A percentile compares a stretch with the other conserved stretches of the same genome.
Conservation (phyloP, 2,888 invertebrate species). For the Cabera pusaria region DNA sequence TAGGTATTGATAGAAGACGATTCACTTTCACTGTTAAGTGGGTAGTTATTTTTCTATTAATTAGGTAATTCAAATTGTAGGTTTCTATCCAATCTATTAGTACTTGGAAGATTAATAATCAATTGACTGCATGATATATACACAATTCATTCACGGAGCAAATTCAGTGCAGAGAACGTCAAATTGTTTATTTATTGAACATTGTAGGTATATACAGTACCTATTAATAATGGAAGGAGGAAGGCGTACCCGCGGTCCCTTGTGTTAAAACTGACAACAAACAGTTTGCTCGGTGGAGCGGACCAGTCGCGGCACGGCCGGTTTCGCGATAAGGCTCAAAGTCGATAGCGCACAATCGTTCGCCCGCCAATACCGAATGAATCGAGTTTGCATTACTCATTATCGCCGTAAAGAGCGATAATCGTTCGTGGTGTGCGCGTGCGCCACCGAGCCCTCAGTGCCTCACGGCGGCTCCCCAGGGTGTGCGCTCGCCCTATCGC, state of each 20-base stretch:
- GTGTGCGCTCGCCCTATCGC: constrained; percentile 40
- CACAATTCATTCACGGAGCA: constrained; percentile 33
- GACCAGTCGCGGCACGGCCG: constrained; percentile 53
- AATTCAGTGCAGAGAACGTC: constrained; percentile 53
- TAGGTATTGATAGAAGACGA: too few species aligned
- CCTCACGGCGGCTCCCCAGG: constrained; percentile 8
- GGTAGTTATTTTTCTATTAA: too few species aligned
- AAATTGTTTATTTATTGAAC: constrained; percentile 64
- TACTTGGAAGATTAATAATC: too few species aligned
- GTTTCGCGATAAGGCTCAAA: constrained; percentile 61
- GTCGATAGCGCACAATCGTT: constrained; percentile 53
- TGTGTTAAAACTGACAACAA: constrained; percentile 46
- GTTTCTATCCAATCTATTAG: too few species aligned
- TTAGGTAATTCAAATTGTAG: too few species aligned
- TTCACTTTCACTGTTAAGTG: too few species aligned
- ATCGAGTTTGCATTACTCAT: constrained; percentile 67
- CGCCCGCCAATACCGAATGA: constrained; percentile 49
- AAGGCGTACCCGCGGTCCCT: constrained; percentile 57
- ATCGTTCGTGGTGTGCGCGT: constrained; percentile 57
- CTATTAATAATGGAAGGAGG: constrained; percentile 51
- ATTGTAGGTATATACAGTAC: constrained; percentile 58
- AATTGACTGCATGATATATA: constrained; percentile 37
- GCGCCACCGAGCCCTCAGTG: constrained; percentile 41
- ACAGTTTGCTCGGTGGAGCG: constrained; percentile 48
- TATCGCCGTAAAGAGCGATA: constrained; percentile 64